Evolutionary conservation across 2,797 vertebrate species (phyloP).

Genomic region (Cuculus canorus): DNA sequence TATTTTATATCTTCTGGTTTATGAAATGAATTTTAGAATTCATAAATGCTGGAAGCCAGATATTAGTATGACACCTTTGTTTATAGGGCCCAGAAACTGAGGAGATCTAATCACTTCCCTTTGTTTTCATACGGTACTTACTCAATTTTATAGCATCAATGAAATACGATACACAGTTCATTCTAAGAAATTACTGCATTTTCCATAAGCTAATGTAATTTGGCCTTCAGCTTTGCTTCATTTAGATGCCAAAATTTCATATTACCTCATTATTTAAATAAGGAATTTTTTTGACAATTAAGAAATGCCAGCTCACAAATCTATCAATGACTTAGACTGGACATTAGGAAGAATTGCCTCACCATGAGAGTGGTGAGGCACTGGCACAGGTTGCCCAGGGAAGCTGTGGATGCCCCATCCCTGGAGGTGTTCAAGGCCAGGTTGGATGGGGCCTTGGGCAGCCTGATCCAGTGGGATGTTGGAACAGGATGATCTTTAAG

Average conservation of each 20-base stretch:
- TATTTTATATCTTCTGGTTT: neutral
- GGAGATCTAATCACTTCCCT: neutral
- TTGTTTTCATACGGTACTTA: neutral
- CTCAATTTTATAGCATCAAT: slow-evolving; percentile 7
- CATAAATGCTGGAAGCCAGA: neutral
- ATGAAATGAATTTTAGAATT: slow-evolving; percentile 19
- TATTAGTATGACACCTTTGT: neutral
- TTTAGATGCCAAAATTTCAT: neutral
- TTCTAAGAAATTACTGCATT: slow-evolving; percentile 13
- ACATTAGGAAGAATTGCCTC: no score
- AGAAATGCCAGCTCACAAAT: neutral
- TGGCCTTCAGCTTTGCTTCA: neutral
- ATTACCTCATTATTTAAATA: neutral
- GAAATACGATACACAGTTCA: neutral
- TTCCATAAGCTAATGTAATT: neutral
- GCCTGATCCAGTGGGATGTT: no score
- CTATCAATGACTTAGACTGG: no score
- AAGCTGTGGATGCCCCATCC: no score
- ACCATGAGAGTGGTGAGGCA: no score
- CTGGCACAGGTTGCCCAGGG: no score
- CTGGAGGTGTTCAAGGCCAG: no score
- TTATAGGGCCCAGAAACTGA: slow-evolving; percentile 21
- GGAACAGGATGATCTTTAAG: no score
- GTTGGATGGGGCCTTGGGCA: no score
- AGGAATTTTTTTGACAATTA: neutral